Conservation (phyloP, 2,113 vertebrate genomes). For the Rutilus rutilus region DNA sequence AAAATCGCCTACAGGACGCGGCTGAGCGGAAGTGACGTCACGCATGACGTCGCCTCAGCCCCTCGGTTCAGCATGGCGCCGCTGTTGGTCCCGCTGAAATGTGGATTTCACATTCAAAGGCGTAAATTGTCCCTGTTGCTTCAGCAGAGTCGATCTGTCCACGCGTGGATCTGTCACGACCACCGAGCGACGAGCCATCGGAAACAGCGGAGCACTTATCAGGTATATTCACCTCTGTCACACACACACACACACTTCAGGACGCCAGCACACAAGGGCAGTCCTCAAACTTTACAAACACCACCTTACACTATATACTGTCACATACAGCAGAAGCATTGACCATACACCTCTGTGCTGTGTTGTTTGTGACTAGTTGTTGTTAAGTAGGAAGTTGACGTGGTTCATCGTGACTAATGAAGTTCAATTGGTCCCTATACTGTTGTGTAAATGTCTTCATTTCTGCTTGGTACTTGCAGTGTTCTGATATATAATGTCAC, state of each 20-base stretch:
- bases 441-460: background rate
- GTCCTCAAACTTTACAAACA: background rate
- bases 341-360: background rate
- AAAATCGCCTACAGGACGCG: too few species aligned
- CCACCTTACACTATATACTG: background rate
- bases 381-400: background rate
- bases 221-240: constrained; percentile 55
- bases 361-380: background rate
- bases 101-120: constrained; percentile 70
- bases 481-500: background rate
- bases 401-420: background rate
- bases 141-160: constrained; percentile 67
- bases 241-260: constrained; percentile 47
- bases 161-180: constrained; percentile 60
- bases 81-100: constrained; percentile 69
- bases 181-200: constrained; percentile 1
- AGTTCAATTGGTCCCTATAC: background rate
- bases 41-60: background rate
- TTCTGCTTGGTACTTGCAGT: background rate
- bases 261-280: constrained; percentile 58
- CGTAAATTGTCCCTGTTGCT: constrained; percentile 69
- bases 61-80: constrained; percentile 74
- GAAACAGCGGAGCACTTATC: constrained; percentile 50
- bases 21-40: background rate
- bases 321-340: background rate